Evolutionary conservation across 2,888 invertebrate species (phyloP).

Genomic region (Ashinkailepas kermadecensis): DNA sequence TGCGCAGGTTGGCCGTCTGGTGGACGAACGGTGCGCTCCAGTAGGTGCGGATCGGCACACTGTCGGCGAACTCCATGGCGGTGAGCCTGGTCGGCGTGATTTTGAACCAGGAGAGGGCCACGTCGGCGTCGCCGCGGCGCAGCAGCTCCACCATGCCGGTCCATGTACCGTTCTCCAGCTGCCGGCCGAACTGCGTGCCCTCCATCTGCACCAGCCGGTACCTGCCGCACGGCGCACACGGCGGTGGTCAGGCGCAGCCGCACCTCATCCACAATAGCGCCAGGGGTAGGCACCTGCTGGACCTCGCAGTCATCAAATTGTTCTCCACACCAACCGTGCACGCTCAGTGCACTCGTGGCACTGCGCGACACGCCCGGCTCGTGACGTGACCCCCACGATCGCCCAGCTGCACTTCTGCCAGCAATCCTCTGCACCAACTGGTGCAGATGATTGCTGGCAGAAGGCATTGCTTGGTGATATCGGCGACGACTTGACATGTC

Average conservation of each 20-base stretch:
- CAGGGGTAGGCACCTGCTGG: background rate
- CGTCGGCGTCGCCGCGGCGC: background rate
- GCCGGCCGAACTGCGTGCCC: background rate
- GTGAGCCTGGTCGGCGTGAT: background rate
- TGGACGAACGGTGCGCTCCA: conserved; percentile 11
- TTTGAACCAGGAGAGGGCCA: conserved; percentile 11
- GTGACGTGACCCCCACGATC: too few relatives aligned
- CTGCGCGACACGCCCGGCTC: too few relatives aligned
- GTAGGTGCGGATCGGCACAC: conserved; percentile 10
- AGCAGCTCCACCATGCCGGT: background rate
- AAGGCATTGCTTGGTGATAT: too few relatives aligned
- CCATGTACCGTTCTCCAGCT: background rate
- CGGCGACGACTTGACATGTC: too few relatives aligned
- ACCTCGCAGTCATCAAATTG: background rate
- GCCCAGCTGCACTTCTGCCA: too few relatives aligned
- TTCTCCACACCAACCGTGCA: background rate
- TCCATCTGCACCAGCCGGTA: background rate
- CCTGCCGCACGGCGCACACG: background rate
- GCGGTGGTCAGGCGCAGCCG: background rate
- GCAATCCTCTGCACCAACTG: too few relatives aligned
- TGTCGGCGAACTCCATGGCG: background rate
- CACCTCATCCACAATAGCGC: background rate
- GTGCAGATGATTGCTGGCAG: too few relatives aligned
- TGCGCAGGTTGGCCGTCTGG: background rate
- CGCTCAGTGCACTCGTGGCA: background rate